Percentiles rank a stretch among this genome's conserved stretches.
These are phyloP conservation scores for Chinchilla lanigera DNA, from an alignment of 2,113 vertebrate genomes.

Conservation along the genomic window DNA sequence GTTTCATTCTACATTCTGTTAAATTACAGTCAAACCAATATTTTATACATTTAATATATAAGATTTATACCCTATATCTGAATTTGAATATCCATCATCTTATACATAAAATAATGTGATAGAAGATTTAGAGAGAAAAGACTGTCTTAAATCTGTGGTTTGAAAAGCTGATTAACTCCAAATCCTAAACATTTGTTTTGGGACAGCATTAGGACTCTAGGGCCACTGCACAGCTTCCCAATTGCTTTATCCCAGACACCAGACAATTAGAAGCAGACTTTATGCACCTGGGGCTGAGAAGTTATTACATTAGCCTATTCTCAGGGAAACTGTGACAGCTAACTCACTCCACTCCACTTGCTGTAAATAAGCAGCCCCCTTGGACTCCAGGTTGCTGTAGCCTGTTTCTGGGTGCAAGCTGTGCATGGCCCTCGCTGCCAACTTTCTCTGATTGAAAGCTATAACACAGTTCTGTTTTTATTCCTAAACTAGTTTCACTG, in stretches of 20 bases:
- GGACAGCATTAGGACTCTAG: background rate
- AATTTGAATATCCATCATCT: background rate
- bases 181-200: background rate
- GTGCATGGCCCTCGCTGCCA: fast-evolving
- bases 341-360: too few species aligned
- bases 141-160: background rate
- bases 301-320: background rate
- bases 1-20: background rate
- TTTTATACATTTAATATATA: background rate
- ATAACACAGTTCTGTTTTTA: background rate
- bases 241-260: background rate
- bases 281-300: background rate
- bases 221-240: fast-evolving
- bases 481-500: background rate
- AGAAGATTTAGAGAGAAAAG: background rate
- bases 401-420: fast-evolving
- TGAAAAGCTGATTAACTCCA: background rate
- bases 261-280: background rate
- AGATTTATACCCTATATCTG: background rate
- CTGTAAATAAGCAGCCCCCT: too few species aligned
- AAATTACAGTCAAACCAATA: background rate
- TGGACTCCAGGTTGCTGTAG: background rate
- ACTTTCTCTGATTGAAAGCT: background rate
- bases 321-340: background rate
- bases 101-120: background rate